Evolutionary conservation across 2,113 vertebrate genomes (phyloP).

Genomic region (Alectura lathami): DNA sequence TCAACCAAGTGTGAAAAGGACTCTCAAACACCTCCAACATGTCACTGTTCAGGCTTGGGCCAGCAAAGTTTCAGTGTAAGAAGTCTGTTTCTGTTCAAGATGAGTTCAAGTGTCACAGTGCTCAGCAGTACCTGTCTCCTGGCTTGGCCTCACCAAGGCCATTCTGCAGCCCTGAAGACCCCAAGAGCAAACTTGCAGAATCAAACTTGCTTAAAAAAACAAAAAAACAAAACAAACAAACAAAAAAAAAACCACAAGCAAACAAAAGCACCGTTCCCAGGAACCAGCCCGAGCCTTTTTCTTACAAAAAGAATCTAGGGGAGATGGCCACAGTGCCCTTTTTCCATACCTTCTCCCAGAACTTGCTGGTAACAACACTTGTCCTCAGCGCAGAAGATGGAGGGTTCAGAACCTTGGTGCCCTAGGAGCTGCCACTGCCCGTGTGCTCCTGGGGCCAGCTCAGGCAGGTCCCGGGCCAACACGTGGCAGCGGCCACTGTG

Average conservation of each 20-base stretch:
- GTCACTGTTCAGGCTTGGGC: neutral
- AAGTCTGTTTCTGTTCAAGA: neutral
- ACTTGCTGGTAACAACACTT: neutral
- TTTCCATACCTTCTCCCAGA: neutral
- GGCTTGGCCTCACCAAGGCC: neutral
- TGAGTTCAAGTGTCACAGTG: neutral
- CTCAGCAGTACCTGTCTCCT: neutral
- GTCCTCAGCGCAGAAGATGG: neutral
- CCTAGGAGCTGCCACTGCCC: neutral
- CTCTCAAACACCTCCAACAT: neutral
- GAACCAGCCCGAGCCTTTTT: neutral
- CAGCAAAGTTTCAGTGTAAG: neutral
- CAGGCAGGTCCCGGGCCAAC: neutral
- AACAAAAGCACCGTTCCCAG: neutral
- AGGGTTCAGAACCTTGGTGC: neutral
- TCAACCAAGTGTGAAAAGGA: neutral
- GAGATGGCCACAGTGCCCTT: neutral
- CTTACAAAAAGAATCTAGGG: neutral
- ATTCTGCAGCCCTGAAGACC: neutral
- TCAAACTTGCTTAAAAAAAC: neutral
- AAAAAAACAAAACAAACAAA: neutral
- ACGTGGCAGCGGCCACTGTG: neutral
- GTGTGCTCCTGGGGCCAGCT: neutral
- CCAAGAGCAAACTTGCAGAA: neutral
- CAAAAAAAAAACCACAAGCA: neutral